Base-by-base conservation (phyloP, 35 echinoderm and acorn worm species). In the Ophiothrix spiculata region DNA sequence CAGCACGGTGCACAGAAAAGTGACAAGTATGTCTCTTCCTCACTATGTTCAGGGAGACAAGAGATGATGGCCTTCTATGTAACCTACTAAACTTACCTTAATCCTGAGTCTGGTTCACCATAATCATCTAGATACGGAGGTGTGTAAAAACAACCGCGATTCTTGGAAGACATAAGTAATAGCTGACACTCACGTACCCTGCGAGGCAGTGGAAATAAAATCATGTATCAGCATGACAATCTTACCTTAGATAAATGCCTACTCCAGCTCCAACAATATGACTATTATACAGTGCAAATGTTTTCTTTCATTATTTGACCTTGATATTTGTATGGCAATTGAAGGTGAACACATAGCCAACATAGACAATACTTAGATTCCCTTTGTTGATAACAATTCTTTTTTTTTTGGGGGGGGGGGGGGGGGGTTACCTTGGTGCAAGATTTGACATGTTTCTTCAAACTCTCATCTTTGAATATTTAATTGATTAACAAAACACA, bases 41-140 rank as follows among this genome's bases (percentile, higher is more conserved):
- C n/a, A n/a, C n/a, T n/a, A n/a, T n/a, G n/a, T n/a, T n/a, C n/a
- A n/a, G n/a, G n/a, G n/a, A n/a, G n/a, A n/a, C n/a, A n/a, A n/a
- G n/a, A n/a, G n/a, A n/a, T n/a, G n/a, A n/a, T n/a, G n/a, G n/a
- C n/a, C n/a, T n/a, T n/a, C n/a, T n/a, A n/a, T n/a, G n/a, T n/a
- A n/a, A n/a, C n/a, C n/a, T n/a, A 49, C 6, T 49, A 69, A 4
- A 69, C 87, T 31, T 42, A 99, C 96, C 96, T 99, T 37, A 99
- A 80, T 38, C 92, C 92, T 38, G 87, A 87, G 76, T 99, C 96
- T 89, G 96, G 86, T 87, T 99, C 96, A 12, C 96, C 96, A 64
- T 99, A 99, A 8, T 99, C 96, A 92, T 99, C 96, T 38, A 94
- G 84, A 75, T 99, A 99, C 0, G 96, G 96, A 74, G 96, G 92